Evolutionary conservation across 2,113 vertebrate species (phyloP).

Genomic region (Sphaerodactylus townsendi): DNA sequence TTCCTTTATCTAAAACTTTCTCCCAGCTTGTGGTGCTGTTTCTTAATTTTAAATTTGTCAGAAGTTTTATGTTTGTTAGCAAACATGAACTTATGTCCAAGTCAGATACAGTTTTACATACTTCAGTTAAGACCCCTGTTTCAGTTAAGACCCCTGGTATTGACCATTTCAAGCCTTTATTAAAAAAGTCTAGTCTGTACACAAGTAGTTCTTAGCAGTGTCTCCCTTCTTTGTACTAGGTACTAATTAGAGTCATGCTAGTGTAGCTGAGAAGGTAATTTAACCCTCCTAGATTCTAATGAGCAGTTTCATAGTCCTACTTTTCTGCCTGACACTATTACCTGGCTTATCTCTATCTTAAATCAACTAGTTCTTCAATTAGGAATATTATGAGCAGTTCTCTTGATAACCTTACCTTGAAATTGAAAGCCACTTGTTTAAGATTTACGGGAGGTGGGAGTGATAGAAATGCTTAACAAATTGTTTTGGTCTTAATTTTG

Average conservation of each 20-base stretch:
- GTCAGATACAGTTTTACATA: not conserved
- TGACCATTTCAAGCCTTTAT: not conserved
- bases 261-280: slow-evolving; percentile 11
- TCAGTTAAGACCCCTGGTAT: not conserved
- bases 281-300: not conserved
- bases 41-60: slow-evolving; percentile 13
- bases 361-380: not conserved
- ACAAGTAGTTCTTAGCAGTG: slow-evolving; percentile 1
- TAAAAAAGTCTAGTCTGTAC: not conserved
- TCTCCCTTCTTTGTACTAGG: not conserved
- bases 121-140: not conserved
- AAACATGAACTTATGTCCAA: not conserved
- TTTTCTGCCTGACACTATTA: not conserved
- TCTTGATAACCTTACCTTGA: not conserved
- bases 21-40: not conserved
- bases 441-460: too few species aligned
- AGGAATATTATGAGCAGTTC: not conserved
- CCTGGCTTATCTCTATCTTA: not conserved
- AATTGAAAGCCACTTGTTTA: too few species aligned
- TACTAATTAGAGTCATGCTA: slow-evolving; percentile 12
- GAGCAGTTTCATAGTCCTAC: not conserved
- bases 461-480: not conserved
- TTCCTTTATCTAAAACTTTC: not conserved
- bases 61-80: not conserved
- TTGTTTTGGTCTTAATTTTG: not conserved